Base-by-base conservation (phyloP, 1,140 invertebrate species). In the Sycophila sp. region DNA sequence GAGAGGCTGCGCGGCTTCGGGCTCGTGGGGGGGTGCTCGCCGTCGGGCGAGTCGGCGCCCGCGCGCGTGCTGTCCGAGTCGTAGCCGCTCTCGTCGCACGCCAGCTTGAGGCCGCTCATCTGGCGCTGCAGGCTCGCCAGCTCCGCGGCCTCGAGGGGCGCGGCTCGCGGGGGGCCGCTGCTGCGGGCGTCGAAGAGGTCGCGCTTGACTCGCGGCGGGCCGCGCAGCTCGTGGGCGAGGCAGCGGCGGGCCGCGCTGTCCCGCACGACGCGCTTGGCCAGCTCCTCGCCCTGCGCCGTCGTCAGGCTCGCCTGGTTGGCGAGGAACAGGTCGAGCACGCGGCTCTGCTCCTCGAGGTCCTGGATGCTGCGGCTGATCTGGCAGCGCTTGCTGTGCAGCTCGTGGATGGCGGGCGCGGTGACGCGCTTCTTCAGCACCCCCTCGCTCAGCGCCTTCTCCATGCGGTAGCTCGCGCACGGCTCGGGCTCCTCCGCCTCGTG, bases 61-160 rank as follows among this genome's bases (percentile, higher is more conserved):
- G 87, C 85, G 74, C 89, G 81, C 0, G 89, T 90, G 8, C 89
- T 89, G 74, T 91, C 90, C 24, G 89, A 90, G 64, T 91, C 90
- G 75, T 91, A 91, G 8, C 90, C 90, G 66, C 89, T 90, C 73
- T 91, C 90, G 72, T 91, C 90, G 4, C 88, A 89, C 8, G 86
- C 78, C 4, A 87, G 26, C 28, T 85, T 81, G 17, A 88, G 74
- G 60, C 83, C 85, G 64, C 75, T 85, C 69, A 88, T 75, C 15
- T 87, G 76, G 7, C 85, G 82, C 51, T 87, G 86, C n/a, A 88
- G 65, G 28, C 81, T n/a, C 85, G 22, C 73, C 7, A 80, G 76
- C 55, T 73, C 82, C 55, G 72, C 67, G 17, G 73, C 45, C n/a
- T 78, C 75, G 17, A 32, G 71, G 69, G 30, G 40, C 73, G 45